Conservation (phyloP, 2,113 vertebrate genomes). For the Oreamnos americanus region DNA sequence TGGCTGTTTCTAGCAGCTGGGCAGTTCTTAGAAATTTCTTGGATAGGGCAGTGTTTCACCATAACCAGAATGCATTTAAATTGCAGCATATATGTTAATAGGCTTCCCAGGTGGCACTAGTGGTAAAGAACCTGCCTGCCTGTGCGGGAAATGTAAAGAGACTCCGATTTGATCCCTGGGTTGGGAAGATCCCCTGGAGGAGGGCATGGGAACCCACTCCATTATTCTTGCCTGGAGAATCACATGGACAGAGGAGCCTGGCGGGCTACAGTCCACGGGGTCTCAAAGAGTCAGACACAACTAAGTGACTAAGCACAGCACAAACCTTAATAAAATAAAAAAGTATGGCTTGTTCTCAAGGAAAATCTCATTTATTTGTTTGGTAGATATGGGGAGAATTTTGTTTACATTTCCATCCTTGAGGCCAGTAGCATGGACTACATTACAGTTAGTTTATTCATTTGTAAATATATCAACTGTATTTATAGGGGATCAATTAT, state of each 20-base stretch:
- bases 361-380: background rate
- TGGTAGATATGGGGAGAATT: background rate
- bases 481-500: background rate
- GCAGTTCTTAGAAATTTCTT: background rate
- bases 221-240: background rate
- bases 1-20: background rate
- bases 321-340: background rate
- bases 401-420: background rate
- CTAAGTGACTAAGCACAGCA: background rate
- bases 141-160: background rate
- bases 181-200: background rate
- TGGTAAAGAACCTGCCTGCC: background rate
- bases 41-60: background rate
- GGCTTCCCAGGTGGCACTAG: background rate
- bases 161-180: background rate
- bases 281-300: background rate
- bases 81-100: background rate
- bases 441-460: background rate
- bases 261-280: background rate
- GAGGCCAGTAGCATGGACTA: background rate
- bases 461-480: background rate
- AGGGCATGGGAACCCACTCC: background rate
- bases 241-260: background rate
- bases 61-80: background rate
- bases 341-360: background rate